Percentiles rank a stretch among this genome's conserved stretches.
Conservation (phyloP, 2,113 vertebrate species). For the Xiphophorus couchianus region DNA sequence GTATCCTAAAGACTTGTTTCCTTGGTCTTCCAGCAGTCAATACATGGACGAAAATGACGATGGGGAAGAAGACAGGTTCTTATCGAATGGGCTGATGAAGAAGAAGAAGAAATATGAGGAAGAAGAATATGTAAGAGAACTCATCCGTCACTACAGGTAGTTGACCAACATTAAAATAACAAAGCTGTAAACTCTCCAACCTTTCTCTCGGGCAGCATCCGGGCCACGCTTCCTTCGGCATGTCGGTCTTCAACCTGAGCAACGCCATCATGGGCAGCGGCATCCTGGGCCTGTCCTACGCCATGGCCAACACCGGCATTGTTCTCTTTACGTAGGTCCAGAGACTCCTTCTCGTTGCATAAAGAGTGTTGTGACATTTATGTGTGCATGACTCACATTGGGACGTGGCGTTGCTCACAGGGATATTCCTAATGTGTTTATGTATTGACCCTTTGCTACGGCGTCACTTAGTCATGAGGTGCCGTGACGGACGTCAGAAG, state of each 20-base stretch:
- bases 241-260: constrained; percentile 96
- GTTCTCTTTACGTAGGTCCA: constrained; percentile 90
- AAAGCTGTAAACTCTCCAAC: neutral
- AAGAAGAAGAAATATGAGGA: constrained; percentile 91
- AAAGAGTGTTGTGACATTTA: neutral
- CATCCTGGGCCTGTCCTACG: constrained; percentile 93
- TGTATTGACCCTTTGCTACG: neutral
- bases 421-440: neutral
- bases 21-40: constrained; percentile 83
- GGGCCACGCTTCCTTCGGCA: constrained; percentile 91
- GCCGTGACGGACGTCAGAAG: too few relatives aligned
- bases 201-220: constrained; percentile 80
- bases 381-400: neutral
- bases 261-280: constrained; percentile 99
- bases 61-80: constrained; percentile 91
- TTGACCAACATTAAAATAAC: neutral
- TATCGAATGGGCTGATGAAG: constrained; percentile 88
- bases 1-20: constrained; percentile 10
- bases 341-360: neutral
- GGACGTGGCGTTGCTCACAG: neutral
- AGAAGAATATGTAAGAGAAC: constrained; percentile 91
- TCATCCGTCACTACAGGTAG: neutral
- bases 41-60: constrained; percentile 86
- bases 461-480: too few relatives aligned
- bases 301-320: constrained; percentile 98